Base-by-base conservation (phyloP, 1,140 invertebrate genomes). In the Paraescarpia echinospica region DNA sequence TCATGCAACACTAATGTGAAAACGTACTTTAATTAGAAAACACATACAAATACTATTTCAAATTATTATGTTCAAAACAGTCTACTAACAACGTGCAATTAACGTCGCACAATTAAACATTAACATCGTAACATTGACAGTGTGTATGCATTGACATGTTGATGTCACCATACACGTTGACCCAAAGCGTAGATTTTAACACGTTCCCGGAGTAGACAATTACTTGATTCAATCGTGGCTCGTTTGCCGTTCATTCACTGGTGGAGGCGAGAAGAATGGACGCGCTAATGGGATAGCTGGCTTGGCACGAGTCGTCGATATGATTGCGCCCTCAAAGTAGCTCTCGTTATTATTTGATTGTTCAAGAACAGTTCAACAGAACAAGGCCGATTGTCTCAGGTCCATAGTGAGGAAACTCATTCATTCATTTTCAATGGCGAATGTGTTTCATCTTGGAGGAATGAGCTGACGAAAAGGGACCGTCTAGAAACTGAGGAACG, bases 131-230 rank as follows among this genome's bases (percentile, higher is more conserved):
- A 8, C 8, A 8, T 9, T 8, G 18, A 51, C 48, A 51, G 18
- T 51, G 48, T 51, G 18, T 18, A 51, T 51, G 18, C 48, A 18
- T 51, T 51, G 18, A 18, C 8, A 51, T 51, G 48, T 51, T 8
- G 48, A 51, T 51, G 8, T 51, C 48, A 51, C 8, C 59, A 12
- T 12, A 27, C 27, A 31, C 27, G 59, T 77, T 31, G 59, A 77
- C 59, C 59, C 59, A 77, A 77, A 77, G 59, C 22, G 18, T 77
- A 77, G 59, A 77, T 31, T 18, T 27, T 77, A 77, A 77, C 59
- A 77, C 59, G 59, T 77, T 77, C 59, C 59, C 59, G 59, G 59
- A 77, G 59, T 77, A 77, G 59, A 77, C 59, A 77, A 77, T 77
- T 77, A 77, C 59, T 2, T 77, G 59, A 77, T 77, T 77, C 59